Conservation (phyloP, 2,888 invertebrate species). For the Malacosoma neustria region DNA sequence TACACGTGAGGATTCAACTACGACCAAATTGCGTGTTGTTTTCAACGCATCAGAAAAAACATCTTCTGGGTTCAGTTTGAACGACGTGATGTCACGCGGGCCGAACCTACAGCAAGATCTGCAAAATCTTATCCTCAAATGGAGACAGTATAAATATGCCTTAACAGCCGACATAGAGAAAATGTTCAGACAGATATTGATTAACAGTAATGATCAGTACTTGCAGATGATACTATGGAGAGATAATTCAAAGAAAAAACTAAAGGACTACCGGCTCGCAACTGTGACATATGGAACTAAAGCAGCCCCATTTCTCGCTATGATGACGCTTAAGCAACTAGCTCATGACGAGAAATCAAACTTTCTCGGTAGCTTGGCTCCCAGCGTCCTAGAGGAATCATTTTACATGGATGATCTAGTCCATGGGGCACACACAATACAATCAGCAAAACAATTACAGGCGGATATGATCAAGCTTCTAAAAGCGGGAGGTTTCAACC, state of each 20-base stretch:
- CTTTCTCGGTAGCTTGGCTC: conserved; percentile 3
- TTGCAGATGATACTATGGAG: conserved; percentile 5
- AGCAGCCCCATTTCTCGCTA: conserved; percentile 10
- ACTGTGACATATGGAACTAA: conserved; percentile 14
- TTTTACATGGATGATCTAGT: conserved; percentile 14
- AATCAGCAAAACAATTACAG: conserved; percentile 3
- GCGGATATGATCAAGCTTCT: conserved; percentile 5
- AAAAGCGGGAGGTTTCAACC: conserved; percentile 6
- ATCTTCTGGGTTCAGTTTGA: background rate
- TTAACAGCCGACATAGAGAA: conserved; percentile 7
- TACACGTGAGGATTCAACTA: too few relatives aligned
- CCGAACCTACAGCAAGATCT: background rate
- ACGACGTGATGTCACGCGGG: background rate
- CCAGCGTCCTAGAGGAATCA: conserved; percentile 3
- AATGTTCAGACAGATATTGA: conserved; percentile 9
- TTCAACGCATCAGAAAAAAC: too few relatives aligned
- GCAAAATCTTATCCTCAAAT: conserved; percentile 1
- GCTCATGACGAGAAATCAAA: conserved; percentile 9
- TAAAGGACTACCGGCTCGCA: conserved; percentile 5
- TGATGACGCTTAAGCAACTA: conserved; percentile 10
- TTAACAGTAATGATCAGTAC: conserved; percentile 4
- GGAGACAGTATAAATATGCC: conserved; percentile 4
- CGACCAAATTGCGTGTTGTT: too few relatives aligned
- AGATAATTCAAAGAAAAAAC: background rate
- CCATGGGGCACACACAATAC: conserved; percentile 6